phyloP scores from a whole-genome alignment of 2,113 vertebrate species.

The Camelus dromedarius region DNA sequence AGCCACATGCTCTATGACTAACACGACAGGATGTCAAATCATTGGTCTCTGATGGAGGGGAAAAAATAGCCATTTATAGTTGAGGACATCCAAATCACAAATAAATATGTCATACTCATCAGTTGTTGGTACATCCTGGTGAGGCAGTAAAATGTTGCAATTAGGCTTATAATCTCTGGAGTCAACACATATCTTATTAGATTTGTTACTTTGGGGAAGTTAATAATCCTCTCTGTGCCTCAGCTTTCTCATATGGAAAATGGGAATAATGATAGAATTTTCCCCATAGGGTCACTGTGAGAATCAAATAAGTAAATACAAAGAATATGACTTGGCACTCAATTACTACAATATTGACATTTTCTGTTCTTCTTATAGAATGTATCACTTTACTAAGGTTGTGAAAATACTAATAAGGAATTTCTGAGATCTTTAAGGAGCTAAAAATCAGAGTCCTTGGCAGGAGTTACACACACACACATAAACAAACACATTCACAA shows the following conservation, averaged over 20 bases:
- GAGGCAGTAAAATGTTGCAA: not conserved
- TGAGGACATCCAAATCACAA: not conserved
- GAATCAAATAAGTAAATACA: not conserved
- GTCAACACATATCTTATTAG: not conserved
- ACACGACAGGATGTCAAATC: not conserved
- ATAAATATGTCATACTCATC: not conserved
- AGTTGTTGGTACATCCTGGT: not conserved
- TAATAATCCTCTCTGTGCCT: not conserved
- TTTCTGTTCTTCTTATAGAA: not conserved
- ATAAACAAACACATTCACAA: not conserved
- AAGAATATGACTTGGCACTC: not conserved
- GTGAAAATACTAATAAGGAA: not conserved
- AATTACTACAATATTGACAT: not conserved
- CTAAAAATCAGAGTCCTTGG: not conserved
- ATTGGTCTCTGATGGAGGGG: not conserved
- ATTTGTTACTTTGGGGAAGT: not conserved
- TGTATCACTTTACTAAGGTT: not conserved
- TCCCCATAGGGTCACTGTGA: not conserved
- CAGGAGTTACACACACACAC: not conserved
- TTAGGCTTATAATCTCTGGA: not conserved
- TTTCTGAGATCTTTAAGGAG: constrained; percentile 26
- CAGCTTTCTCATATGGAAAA: not conserved
- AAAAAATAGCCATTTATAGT: not conserved
- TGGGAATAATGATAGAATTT: not conserved
- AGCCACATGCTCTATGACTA: not conserved